Evolutionary conservation across 92 coral and sea anemone genomes (phyloP), one percentile per base, ranked within the genome.

Genomic region (Actinernus sp.): DNA sequence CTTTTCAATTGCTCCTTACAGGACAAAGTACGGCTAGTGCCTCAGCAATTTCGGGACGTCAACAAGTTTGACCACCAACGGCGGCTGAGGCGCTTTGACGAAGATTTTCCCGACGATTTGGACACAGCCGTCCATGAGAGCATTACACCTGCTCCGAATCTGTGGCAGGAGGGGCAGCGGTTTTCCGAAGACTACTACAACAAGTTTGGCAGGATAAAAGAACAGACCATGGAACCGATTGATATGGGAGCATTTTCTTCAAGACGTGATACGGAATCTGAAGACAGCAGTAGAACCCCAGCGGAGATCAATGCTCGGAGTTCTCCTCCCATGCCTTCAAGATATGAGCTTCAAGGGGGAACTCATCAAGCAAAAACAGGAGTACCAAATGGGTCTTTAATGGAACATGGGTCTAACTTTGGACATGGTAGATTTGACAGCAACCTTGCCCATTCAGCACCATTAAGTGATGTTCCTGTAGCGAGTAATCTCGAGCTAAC

Each of bases 151-250:
- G 47, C 57, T 4, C 69, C 63, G 13, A 71, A 60, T 11, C 88
- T 68, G 55, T 94, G 98, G 98, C 71, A 72, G 53, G 98, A 94
- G 6, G 98, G 98, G 4, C 78, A 85, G 6, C 64, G 60, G 21
- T 94, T 94, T 68, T 44, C 90, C 25, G 68, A 73, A 1, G 65
- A 64, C 33, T 87, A 87, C 61, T 74, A 68, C 44, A 76, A 68
- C 31, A 85, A 74, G 37, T 56, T 84, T 56, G 93, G 93, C 25
- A 92, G 80, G 25, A 68, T 87, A 0, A 74, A 58, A 30, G 92
- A 83, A 54, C 96, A 64, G 24, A 62, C 67, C 13, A 28, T 32
- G 34, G 79, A 73, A 19, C 73, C 68, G 7, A 31, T 67, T 22
- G 52, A 2, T 7, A 56, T 29, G 39, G n/a, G 39, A 43, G 20